A percentile compares a stretch with the other conserved stretches of the same genome.
Evolutionary conservation across 2,797 vertebrate species (phyloP).

Genomic region (Lates japonicus): DNA sequence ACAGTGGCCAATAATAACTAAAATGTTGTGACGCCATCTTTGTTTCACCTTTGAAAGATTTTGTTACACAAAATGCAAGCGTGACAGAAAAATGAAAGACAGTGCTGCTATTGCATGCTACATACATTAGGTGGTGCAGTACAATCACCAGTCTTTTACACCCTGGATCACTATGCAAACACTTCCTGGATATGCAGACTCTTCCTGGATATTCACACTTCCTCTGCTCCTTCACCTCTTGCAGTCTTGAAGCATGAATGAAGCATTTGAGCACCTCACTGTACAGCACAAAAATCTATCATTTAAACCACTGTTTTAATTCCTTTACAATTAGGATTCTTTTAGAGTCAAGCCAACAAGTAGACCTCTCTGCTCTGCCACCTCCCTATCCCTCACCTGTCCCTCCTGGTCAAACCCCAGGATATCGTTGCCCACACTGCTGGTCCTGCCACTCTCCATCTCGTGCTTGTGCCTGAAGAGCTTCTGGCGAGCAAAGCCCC

Average conservation of each 20-base stretch:
- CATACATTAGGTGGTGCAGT: neutral
- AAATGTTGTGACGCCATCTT: neutral
- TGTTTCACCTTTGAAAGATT: neutral
- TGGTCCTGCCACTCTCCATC: slow-evolving; percentile 98
- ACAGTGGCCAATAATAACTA: neutral
- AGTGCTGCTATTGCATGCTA: too few species aligned
- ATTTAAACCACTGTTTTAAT: neutral
- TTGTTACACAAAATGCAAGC: too few species aligned
- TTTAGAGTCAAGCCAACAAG: neutral
- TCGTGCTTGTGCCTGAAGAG: slow-evolving; percentile 99
- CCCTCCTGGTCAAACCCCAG: slow-evolving; percentile 98
- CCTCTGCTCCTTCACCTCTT: neutral
- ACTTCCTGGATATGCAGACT: too few species aligned
- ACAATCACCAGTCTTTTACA: neutral
- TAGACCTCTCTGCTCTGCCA: neutral
- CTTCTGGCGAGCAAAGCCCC: slow-evolving; percentile 98
- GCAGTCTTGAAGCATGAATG: too few species aligned
- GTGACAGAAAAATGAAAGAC: too few species aligned
- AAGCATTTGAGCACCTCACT: neutral
- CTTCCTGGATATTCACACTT: neutral
- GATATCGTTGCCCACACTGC: slow-evolving; percentile 98
- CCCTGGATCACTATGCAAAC: neutral
- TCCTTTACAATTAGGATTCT: neutral
- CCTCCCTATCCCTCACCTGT: slow-evolving; percentile 76
- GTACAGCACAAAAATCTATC: neutral